phyloP scores from a whole-genome alignment of 2,113 vertebrate species.

The Eulemur macaco region DNA sequence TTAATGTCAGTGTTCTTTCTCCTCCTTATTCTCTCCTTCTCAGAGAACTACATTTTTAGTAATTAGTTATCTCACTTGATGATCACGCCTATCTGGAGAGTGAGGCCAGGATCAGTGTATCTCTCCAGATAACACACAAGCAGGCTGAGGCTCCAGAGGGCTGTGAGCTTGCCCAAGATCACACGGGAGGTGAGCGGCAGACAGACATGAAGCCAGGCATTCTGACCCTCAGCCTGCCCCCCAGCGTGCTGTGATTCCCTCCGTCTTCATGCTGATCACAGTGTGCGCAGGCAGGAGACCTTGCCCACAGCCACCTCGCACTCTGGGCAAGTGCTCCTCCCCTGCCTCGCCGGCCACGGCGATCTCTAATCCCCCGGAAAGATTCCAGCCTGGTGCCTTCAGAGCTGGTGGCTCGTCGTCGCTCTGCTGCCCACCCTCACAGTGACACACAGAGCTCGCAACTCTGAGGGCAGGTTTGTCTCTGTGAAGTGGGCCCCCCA shows the following conservation, averaged over 20 bases:
- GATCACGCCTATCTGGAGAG: neutral
- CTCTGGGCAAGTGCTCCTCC: neutral
- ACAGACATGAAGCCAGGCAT: neutral
- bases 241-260: accelerated
- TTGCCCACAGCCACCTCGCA: neutral
- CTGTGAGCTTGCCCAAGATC: neutral
- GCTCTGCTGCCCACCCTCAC: neutral
- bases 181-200: neutral
- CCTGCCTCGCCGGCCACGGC: accelerated
- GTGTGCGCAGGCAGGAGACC: neutral
- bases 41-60: neutral
- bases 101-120: neutral
- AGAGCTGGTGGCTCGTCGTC: neutral
- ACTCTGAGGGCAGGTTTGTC: neutral
- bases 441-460: neutral
- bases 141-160: neutral
- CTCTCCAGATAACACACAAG: neutral
- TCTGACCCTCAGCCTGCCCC: neutral
- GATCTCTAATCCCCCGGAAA: neutral
- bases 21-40: too few relatives aligned
- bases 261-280: neutral
- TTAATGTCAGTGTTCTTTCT: neutral
- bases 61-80: neutral
- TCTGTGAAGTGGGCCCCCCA: neutral
- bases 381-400: neutral